Base-by-base conservation (phyloP, 2,888 invertebrate genomes). In the Phengaris arion region DNA sequence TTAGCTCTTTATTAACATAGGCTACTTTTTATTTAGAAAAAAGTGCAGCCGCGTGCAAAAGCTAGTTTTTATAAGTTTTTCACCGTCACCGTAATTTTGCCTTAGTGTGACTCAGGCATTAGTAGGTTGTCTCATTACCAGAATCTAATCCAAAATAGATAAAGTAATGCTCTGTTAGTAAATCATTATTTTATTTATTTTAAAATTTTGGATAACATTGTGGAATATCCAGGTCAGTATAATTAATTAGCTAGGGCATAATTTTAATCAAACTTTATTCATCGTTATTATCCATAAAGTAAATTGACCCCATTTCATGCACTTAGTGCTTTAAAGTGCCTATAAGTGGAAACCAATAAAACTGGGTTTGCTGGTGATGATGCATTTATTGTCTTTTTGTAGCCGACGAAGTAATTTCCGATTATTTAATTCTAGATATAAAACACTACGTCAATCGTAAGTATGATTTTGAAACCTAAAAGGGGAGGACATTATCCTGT, bases 281-380 rank as follows among this genome's bases (percentile, higher is more conserved):
- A 64, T 64, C 64, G 12, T 64, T 22, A 13, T 45, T 64, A 64
- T 45, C 35, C 35, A 64, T 6, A 64, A 45, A 64, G 35, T 64
- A 45, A 45, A 64, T 64, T 64, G 35, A 64, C 64, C 64, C 15
- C 12, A 35, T 64, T 64, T 64, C 35, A 64, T 35, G 64, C 35
- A 35, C 45, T 64, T 35, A 64, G 35, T 64, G 12, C 9, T 64
- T 13, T 45, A 45, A 45, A 64, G 64, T 6, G 64, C 35, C 64
- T 64, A 64, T 22, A 45, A 64, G 64, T 64, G 64, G 35, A 64
- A 64, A 45, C 35, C 12, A 64, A 45, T 64, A 35, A 64, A 45
- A 45, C 12, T 22, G 22, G 35, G 9, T 64, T 10, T 10, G 22
- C 15, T 59, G 22, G 15, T 59, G 22, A 6, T 64, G 52, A 12